Evolutionary conservation across 2,888 invertebrate species (phyloP), one percentile per base, ranked within the genome.

Genomic region (Cheilosia vernalis): DNA sequence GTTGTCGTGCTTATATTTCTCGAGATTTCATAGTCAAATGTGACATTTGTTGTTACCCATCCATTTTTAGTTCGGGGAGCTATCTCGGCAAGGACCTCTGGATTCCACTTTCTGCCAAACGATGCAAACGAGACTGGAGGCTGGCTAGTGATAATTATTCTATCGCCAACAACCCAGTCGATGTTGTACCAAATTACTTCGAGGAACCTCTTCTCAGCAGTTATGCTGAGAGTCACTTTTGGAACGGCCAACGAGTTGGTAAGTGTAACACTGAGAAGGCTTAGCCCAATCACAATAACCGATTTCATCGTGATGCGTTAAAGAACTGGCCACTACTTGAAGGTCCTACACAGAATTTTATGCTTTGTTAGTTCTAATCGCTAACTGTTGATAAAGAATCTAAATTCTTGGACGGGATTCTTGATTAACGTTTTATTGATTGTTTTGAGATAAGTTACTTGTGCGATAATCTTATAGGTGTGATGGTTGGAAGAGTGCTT

Each of bases 151-250:
- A 88, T 60, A 9, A 88, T 33, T n/a, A 88, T 86, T 19, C 60
- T 47, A 74, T 87, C 87, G 17, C 85, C 87, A 19, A 27, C 17
- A 13, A 60, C 40, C n/a, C 77, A 44, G 5, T 60, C n/a, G n/a
- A 82, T 76, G 63, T 87, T 81, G 42, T 58, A 55, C 88, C 88
- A 88, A 44, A 85, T 78, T 6, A 87, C 42, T 63, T 88, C 87
- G 13, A 88, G 27, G 7, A 56, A 33, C 63, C 85, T 70, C 6
- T 58, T 72, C 40, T 76, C 78, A 33, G 88, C 87, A 56, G 84
- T 81, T 58, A 88, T 78, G 15, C 87, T 87, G n/a, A 88, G 51
- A 27, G 74, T 67, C 13, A 87, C 56, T 30, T 47, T 42, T 15
- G 67, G 67, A 17, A 67, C 13, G 15, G 4, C 5, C 13, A 3